Evolutionary conservation across 2,888 invertebrate genomes (phyloP).

Genomic region (Heliconius charithonia): DNA sequence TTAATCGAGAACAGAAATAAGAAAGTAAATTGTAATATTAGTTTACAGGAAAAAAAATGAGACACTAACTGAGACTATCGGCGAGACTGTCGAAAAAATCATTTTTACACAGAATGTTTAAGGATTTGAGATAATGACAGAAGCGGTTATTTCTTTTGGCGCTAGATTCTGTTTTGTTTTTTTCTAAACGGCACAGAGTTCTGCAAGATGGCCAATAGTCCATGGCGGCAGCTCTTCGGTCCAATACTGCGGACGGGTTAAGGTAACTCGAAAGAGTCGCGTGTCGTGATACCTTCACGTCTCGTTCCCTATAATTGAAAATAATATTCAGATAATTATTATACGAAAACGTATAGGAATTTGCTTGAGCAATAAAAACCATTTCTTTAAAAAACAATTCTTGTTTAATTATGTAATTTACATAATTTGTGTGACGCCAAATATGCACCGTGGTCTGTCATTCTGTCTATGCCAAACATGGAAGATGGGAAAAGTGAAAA

Average conservation of each 20-base stretch:
- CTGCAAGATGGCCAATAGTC: conserved; percentile 89
- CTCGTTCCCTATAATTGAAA: conserved; percentile 68
- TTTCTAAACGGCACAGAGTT: conserved; percentile 88
- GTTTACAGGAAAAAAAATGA: neutral
- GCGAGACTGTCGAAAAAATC: conserved; percentile 79
- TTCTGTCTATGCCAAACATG: too few relatives aligned
- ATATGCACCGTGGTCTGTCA: too few relatives aligned
- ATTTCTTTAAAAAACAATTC: too few relatives aligned
- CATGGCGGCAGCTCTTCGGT: conserved; percentile 81
- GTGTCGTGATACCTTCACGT: conserved; percentile 67
- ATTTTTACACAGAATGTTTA: conserved; percentile 78
- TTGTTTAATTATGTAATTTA: too few relatives aligned
- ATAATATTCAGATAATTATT: neutral
- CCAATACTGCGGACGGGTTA: conserved; percentile 74
- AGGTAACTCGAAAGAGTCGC: conserved; percentile 77
- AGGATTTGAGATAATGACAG: conserved; percentile 89
- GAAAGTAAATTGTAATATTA: neutral
- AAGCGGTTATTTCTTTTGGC: conserved; percentile 89
- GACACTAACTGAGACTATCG: conserved; percentile 61
- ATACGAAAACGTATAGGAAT: neutral
- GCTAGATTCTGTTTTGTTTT: conserved; percentile 81
- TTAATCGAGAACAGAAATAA: neutral
- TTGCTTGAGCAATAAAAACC: too few relatives aligned
- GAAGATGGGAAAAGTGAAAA: too few relatives aligned
- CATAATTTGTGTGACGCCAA: too few relatives aligned